Evolutionary conservation across 2,797 vertebrate species (phyloP).

Genomic region (Cossypha caffra): DNA sequence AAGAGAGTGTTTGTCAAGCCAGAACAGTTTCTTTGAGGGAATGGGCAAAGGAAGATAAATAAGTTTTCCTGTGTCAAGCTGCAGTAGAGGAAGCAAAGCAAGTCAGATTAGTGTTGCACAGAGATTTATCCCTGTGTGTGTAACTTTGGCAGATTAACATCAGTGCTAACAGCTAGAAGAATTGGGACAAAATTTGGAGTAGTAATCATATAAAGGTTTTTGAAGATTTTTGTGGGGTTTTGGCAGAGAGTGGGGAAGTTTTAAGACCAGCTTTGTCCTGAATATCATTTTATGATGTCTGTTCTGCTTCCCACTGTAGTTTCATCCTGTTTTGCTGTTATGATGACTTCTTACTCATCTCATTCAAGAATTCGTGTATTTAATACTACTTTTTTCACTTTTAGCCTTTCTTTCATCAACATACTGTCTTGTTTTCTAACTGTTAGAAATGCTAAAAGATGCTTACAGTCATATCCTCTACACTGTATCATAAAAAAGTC

Average conservation of each 20-base stretch:
- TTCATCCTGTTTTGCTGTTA: not conserved
- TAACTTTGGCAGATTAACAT: not conserved
- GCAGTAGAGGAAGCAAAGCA: not conserved
- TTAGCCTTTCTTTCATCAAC: not conserved
- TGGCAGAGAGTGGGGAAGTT: rapidly evolving
- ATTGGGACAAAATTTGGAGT: not conserved
- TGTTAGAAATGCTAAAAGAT: not conserved
- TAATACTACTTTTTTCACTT: not conserved
- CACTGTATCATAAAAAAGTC: not conserved
- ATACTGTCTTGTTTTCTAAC: not conserved
- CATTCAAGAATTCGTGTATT: not conserved
- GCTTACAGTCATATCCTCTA: not conserved
- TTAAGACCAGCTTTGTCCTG: not conserved
- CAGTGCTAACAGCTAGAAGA: not conserved
- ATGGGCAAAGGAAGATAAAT: not conserved
- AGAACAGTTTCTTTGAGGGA: not conserved
- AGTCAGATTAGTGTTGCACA: not conserved
- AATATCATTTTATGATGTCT: not conserved
- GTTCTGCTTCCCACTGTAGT: not conserved
- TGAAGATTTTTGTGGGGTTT: not conserved
- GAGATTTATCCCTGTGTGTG: not conserved
- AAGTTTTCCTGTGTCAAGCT: not conserved
- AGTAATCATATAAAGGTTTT: not conserved
- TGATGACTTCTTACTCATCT: not conserved
- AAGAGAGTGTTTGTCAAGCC: not conserved